Conservation (phyloP, 2,888 invertebrate species). For the Dioctria rufipes region DNA sequence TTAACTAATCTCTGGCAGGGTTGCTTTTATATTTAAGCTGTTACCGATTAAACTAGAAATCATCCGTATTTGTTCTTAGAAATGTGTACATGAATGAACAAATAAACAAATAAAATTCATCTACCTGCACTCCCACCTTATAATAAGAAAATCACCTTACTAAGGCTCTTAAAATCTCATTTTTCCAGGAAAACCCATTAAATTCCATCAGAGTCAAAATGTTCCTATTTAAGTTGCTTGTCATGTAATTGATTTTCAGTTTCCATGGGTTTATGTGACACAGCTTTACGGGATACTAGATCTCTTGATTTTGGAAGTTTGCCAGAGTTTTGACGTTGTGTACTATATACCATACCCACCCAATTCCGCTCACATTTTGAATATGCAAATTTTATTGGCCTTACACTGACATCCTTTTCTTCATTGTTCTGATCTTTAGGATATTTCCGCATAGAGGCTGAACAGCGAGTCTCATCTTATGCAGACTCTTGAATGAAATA, state of each 20-base stretch:
- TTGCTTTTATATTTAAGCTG: no score
- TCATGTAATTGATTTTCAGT: slow-evolving; percentile 51
- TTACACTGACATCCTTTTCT: slow-evolving; percentile 54
- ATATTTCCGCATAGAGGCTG: slow-evolving; percentile 1
- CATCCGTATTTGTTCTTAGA: no score
- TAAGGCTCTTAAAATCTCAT: slow-evolving; percentile 33
- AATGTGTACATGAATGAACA: no score
- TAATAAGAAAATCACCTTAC: no score
- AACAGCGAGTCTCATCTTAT: neutral
- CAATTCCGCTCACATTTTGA: slow-evolving; percentile 23
- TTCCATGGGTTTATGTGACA: slow-evolving; percentile 44
- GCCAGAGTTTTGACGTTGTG: slow-evolving; percentile 15
- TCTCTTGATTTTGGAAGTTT: slow-evolving; percentile 45
- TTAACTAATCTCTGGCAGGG: no score
- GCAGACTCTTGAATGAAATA: slow-evolving; percentile 8
- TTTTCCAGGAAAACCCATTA: slow-evolving; percentile 35
- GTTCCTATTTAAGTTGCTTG: slow-evolving; percentile 42
- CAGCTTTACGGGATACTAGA: slow-evolving; percentile 13
- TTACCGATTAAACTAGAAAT: no score
- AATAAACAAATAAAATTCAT: no score
- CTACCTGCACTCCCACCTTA: no score
- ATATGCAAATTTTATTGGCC: slow-evolving; percentile 58
- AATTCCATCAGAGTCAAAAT: slow-evolving; percentile 45
- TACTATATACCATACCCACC: neutral
- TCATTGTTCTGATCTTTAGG: slow-evolving; percentile 25